Base-by-base conservation (phyloP, 2,797 vertebrate species). In the Siniperca undulata region DNA sequence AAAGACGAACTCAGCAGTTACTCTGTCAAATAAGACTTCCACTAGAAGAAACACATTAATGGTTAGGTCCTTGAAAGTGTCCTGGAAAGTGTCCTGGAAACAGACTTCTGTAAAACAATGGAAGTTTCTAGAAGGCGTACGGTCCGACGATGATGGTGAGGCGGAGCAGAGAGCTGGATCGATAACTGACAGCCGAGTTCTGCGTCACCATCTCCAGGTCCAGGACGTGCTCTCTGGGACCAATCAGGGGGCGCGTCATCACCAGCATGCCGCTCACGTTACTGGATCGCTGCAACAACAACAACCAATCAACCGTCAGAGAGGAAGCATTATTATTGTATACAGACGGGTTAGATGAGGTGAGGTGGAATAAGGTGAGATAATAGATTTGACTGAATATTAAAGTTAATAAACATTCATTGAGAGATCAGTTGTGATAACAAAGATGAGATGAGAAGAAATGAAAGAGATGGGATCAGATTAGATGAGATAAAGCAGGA, bases 141-240 rank as follows among this genome's bases (percentile, higher is more conserved):
- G 74, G 74, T 12, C 74, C 74, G 0, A 76, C 74, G 40, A 76
- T 67, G 62, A 76, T 48, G 20, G 74, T 76, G 62, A 76, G 64
- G 27, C 74, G 74, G 5, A 97, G 90, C 91, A 97, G 93, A 0
- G 97, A 97, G 90, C 96, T 97, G 27, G 96, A 95, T 38, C 96
- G 97, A 70, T 95, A 97, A 62, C 96, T 97, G 74, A 96, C 93
- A 74, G 93, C 76, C 12, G 91, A 95, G 90, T 95, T 97, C 88
- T 97, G 96, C 1, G 97, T 97, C 84, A 97, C 86, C 97, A 98
- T 97, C 95, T 98, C 97, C 92, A 97, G 95, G 88, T 98, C 97
- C 79, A 98, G 95, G 3, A 97, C 95, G 70, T 97, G 95, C 84
- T 98, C 97, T 86, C 96, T 91, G 17, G 97, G 97, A 75, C 97